Evolutionary conservation across 2,888 invertebrate genomes (phyloP).

Genomic region (Lasius platythorax): DNA sequence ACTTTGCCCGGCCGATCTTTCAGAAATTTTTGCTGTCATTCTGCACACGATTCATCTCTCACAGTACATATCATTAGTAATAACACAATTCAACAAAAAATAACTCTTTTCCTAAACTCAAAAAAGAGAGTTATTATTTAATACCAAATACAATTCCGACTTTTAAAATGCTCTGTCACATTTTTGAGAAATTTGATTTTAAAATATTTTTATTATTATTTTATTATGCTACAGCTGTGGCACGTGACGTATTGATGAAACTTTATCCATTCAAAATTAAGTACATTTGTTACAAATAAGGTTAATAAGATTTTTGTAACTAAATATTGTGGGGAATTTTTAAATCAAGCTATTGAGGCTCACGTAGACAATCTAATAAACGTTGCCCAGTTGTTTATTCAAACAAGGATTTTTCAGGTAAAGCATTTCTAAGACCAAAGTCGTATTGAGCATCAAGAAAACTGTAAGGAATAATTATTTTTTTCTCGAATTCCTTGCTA

Average conservation of each 20-base stretch:
- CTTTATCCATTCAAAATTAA: not conserved
- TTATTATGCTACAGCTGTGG: too few species aligned
- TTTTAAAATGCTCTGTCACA: not conserved
- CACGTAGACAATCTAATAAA: not conserved
- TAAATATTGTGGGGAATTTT: not conserved
- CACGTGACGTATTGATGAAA: too few species aligned
- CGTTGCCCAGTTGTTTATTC: not conserved
- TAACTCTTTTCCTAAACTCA: not conserved
- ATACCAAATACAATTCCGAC: not conserved
- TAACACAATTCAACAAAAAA: not conserved
- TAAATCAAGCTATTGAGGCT: not conserved
- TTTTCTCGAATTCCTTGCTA: not conserved
- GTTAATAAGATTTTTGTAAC: not conserved
- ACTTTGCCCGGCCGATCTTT: constrained; percentile 39
- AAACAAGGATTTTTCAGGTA: not conserved
- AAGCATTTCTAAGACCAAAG: not conserved
- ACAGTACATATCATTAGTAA: constrained; percentile 33
- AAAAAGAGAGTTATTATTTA: not conserved
- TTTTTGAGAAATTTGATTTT: not conserved
- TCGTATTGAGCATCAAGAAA: not conserved
- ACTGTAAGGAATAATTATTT: too few species aligned
- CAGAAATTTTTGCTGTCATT: constrained; percentile 4
- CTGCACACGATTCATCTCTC: constrained; percentile 19
- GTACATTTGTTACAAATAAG: not conserved
- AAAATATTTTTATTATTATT: not conserved